Percentiles rank a stretch among this genome's conserved stretches.
phyloP scores from a whole-genome alignment of 92 coral and sea anemone species.

The Palythoa grandiflora region DNA sequence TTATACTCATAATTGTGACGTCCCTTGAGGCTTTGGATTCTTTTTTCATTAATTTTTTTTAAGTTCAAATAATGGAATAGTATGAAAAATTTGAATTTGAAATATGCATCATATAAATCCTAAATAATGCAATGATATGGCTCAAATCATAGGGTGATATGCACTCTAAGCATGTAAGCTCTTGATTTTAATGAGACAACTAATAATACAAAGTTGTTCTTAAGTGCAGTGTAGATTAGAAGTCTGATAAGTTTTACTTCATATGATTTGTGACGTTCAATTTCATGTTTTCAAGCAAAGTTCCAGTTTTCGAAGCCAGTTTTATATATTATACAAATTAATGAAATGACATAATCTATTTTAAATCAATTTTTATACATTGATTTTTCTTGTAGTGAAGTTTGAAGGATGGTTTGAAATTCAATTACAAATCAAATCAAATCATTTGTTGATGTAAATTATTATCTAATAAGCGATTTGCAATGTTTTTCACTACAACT shows the following conservation, averaged over 20 bases:
- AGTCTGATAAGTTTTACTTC: constrained; percentile 14
- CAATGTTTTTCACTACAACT: constrained; percentile 14
- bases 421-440: constrained; percentile 12
- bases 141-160: constrained; percentile 12
- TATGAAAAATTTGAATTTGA: constrained; percentile 11
- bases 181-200: constrained; percentile 3
- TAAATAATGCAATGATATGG: constrained; percentile 10
- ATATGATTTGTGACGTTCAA: constrained; percentile 14
- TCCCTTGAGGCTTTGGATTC: constrained; percentile 19
- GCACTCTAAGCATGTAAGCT: constrained; percentile 5
- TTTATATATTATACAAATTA: constrained; percentile 9
- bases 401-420: constrained; percentile 14
- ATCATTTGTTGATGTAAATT: constrained; percentile 12
- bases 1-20: constrained; percentile 19
- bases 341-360: constrained; percentile 12
- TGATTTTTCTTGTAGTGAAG: constrained; percentile 14
- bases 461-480: constrained; percentile 13
- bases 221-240: constrained; percentile 8
- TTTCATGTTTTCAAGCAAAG: constrained; percentile 11
- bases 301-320: constrained; percentile 11
- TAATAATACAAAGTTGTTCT: constrained; percentile 2
- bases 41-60: constrained; percentile 9
- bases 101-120: constrained; percentile 10
- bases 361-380: constrained; percentile 10
- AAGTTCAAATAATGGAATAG: constrained; percentile 13